Evolutionary conservation across 2,888 invertebrate genomes (phyloP).

Genomic region (Keiferia lycopersicella): DNA sequence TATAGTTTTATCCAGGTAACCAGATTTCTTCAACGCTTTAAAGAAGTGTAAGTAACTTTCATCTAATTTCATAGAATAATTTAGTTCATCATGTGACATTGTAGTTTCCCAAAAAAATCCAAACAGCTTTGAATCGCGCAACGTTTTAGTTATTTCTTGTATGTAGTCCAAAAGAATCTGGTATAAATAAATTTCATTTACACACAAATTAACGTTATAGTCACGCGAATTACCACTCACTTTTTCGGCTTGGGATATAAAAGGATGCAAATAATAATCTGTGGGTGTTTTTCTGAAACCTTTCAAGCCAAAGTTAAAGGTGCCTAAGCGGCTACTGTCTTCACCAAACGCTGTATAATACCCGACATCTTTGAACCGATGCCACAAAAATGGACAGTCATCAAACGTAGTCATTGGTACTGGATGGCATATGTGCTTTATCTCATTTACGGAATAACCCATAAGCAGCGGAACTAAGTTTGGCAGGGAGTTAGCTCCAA

Average conservation of each 20-base stretch:
- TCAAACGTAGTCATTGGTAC: conserved; percentile 82
- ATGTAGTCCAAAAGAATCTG: conserved; percentile 84
- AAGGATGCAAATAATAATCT: conserved; percentile 89
- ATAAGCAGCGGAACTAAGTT: conserved; percentile 89
- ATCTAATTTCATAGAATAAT: conserved; percentile 86
- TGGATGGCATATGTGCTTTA: conserved; percentile 82
- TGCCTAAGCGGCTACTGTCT: conserved; percentile 81
- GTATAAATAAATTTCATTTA: conserved; percentile 83
- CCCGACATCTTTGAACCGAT: conserved; percentile 84
- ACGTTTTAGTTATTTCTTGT: conserved; percentile 50
- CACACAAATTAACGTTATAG: conserved; percentile 83
- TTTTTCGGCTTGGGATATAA: conserved; percentile 58
- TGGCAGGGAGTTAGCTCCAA: conserved; percentile 93
- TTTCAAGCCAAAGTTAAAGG: conserved; percentile 34
- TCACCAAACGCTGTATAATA: conserved; percentile 89
- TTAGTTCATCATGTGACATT: conserved; percentile 89
- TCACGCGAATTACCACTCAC: conserved; percentile 31
- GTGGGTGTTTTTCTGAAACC: conserved; percentile 85
- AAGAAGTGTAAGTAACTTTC: conserved; percentile 79
- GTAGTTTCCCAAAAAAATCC: conserved; percentile 89
- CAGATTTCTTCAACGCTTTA: conserved; percentile 59
- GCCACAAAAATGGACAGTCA: conserved; percentile 90
- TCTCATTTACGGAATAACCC: conserved; percentile 83
- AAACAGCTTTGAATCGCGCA: conserved; percentile 79
- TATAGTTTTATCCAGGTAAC: conserved; percentile 82